Conservation (phyloP, 1,140 invertebrate species). For the Pseudomyrmex concolor region DNA sequence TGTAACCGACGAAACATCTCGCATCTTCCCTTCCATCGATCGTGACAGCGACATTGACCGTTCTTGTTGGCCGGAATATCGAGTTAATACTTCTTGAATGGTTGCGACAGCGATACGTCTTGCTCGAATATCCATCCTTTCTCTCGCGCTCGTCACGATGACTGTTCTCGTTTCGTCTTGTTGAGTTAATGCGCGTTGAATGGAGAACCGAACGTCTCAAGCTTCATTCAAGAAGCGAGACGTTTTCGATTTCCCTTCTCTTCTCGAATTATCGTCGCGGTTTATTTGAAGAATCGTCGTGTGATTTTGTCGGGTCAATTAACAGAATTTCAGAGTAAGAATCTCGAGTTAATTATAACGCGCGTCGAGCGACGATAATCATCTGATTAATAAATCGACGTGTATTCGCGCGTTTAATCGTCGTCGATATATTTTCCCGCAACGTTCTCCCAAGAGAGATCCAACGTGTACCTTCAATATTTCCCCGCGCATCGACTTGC, state of each 20-base stretch:
- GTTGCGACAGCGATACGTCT: constrained; percentile 25
- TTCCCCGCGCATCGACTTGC: neutral
- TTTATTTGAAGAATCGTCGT: neutral
- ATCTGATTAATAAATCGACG: neutral
- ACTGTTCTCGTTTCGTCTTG: constrained; percentile 11
- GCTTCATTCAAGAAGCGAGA: neutral
- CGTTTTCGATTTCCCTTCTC: neutral
- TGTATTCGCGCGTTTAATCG: constrained; percentile 20
- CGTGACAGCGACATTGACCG: constrained; percentile 19
- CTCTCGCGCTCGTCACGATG: neutral
- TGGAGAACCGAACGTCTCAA: neutral
- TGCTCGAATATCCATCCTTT: constrained; percentile 24
- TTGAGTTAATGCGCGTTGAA: constrained; percentile 25
- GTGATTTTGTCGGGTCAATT: neutral
- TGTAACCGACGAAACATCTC: neutral
- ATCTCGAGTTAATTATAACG: constrained; percentile 29
- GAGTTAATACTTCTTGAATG: constrained; percentile 49
- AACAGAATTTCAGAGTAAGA: neutral
- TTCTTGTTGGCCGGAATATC: constrained; percentile 33
- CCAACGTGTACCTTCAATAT: neutral
- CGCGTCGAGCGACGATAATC: neutral
- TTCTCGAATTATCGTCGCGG: neutral
- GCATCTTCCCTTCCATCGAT: neutral
- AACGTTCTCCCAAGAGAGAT: constrained; percentile 16
- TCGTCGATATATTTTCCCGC: neutral